Evolutionary conservation across 1,140 invertebrate species (phyloP).

Genomic region (Cherax destructor): DNA sequence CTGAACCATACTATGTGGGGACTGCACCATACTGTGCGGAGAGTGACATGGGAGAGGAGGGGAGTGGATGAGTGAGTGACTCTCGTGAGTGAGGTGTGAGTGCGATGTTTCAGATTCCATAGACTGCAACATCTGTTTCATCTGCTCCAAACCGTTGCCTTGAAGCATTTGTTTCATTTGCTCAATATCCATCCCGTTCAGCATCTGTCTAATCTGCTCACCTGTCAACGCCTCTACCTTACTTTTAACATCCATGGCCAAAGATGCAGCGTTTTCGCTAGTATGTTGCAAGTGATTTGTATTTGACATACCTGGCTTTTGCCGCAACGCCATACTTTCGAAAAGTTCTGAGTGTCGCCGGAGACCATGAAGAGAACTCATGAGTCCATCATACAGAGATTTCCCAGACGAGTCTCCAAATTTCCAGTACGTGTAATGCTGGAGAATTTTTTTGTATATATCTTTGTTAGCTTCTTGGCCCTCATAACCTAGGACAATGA

Average conservation of each 20-base stretch:
- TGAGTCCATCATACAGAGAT: conserved; percentile 49
- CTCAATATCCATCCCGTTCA: conserved; percentile 64
- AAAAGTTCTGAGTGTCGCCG: conserved; percentile 55
- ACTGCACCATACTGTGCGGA: conserved; percentile 61
- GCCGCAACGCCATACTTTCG: conserved; percentile 51
- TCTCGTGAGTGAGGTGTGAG: conserved; percentile 12
- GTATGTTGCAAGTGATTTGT: background rate
- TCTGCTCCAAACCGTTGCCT: conserved; percentile 59
- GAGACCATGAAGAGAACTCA: conserved; percentile 30
- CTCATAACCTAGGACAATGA: conserved; percentile 58
- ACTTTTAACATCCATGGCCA: conserved; percentile 44
- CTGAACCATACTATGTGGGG: conserved; percentile 60
- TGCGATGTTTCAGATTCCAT: conserved; percentile 54
- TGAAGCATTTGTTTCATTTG: conserved; percentile 63
- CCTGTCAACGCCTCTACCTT: conserved; percentile 44
- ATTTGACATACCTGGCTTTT: background rate
- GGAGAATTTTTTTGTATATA: conserved; percentile 50
- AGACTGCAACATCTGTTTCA: conserved; percentile 61
- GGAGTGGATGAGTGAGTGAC: conserved; percentile 30
- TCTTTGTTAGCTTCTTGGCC: conserved; percentile 24
- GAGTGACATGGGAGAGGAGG: conserved; percentile 43
- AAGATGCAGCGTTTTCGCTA: background rate
- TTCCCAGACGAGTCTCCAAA: conserved; percentile 60
- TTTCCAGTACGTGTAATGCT: conserved; percentile 68
- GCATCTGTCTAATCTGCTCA: conserved; percentile 63